Conservation (phyloP, 2,888 invertebrate genomes). For the Drosophila phalerata region DNA sequence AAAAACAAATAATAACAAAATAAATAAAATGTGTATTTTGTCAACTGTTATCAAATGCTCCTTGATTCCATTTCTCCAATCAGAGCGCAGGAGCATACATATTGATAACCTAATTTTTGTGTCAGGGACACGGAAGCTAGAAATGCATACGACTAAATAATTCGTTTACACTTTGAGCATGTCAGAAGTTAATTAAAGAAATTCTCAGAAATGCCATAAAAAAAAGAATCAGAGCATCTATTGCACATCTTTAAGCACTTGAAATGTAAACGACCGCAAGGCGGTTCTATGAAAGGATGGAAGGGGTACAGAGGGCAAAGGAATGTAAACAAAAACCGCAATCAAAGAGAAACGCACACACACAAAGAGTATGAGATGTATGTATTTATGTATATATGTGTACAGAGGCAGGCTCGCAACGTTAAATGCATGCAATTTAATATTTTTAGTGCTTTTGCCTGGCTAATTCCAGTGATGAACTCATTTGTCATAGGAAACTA, state of each 20-base stretch:
- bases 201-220: slow-evolving; percentile 11
- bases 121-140: slow-evolving; percentile 39
- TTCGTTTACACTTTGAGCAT: neutral
- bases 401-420: slow-evolving; percentile 9
- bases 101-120: slow-evolving; percentile 37
- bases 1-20: too few species aligned
- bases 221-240: slow-evolving; percentile 9
- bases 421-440: slow-evolving; percentile 46
- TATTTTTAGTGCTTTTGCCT: slow-evolving; percentile 37
- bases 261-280: slow-evolving; percentile 34
- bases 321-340: slow-evolving; percentile 59
- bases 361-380: slow-evolving; percentile 9
- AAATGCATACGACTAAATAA: slow-evolving; percentile 5
- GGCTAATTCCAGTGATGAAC: slow-evolving; percentile 65
- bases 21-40: too few species aligned
- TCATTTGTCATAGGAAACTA: slow-evolving; percentile 49
- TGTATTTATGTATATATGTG: slow-evolving; percentile 8
- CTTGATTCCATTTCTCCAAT: neutral
- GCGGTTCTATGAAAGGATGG: neutral
- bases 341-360: slow-evolving; percentile 2
- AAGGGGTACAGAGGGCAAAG: slow-evolving; percentile 21
- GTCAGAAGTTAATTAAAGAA: neutral
- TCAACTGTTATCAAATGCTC: neutral
- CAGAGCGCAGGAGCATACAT: slow-evolving; percentile 8
- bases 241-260: slow-evolving; percentile 25